phyloP scores from a whole-genome alignment of 2,113 vertebrate genomes.

The Amblyornis subalaris region DNA sequence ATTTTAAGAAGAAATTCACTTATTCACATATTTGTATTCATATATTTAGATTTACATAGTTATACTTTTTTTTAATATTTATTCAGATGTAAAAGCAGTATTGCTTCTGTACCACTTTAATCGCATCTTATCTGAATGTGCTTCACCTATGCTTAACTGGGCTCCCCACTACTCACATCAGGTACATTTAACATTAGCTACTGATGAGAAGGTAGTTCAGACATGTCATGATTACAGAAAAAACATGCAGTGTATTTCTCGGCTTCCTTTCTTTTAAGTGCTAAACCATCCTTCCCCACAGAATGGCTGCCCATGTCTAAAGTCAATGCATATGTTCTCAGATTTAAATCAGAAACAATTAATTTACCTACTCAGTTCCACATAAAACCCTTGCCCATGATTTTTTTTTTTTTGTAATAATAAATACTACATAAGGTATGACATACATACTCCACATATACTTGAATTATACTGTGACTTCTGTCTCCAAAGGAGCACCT shows the following conservation, averaged over 20 bases:
- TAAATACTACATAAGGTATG: neutral
- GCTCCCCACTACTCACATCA: neutral
- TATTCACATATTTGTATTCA: neutral
- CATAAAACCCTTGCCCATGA: neutral
- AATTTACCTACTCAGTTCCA: neutral
- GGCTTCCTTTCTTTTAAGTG: neutral
- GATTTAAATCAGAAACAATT: neutral
- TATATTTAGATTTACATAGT: neutral
- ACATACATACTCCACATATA: neutral
- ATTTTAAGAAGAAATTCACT: neutral
- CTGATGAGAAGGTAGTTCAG: neutral
- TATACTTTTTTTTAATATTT: neutral
- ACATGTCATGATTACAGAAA: neutral
- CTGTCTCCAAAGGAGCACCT: neutral
- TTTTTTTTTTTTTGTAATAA: neutral
- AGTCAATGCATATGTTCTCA: neutral
- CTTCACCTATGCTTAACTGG: neutral
- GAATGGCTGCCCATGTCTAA: neutral
- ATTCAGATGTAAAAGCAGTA: neutral
- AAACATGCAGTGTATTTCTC: neutral
- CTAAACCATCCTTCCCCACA: neutral
- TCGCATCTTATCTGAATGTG: neutral
- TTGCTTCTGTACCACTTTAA: neutral
- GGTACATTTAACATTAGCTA: neutral
- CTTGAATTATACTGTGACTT: neutral